Evolutionary conservation across 2,113 vertebrate genomes (phyloP).

Genomic region (Manacus vitellinus): DNA sequence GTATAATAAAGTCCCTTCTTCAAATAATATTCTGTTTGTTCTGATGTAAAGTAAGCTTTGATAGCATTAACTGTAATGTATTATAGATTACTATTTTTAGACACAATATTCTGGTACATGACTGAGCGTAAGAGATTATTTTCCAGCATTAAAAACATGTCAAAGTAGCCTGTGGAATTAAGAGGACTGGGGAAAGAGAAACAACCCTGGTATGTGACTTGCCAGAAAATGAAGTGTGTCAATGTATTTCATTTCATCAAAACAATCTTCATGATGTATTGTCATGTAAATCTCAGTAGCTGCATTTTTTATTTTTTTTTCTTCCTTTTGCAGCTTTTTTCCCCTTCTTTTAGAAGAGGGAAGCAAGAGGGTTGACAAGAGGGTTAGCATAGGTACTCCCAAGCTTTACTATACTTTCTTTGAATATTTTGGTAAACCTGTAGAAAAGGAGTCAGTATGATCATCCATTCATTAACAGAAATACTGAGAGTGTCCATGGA

Average conservation of each 20-base stretch:
- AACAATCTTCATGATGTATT: not conserved
- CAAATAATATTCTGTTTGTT: not conserved
- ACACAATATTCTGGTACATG: not conserved
- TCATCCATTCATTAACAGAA: not conserved
- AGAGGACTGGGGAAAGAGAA: not conserved
- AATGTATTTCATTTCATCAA: not conserved
- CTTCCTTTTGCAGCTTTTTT: not conserved
- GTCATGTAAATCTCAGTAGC: not conserved
- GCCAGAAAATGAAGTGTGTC: not conserved
- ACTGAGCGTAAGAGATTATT: slow-evolving; percentile 27
- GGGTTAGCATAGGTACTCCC: not conserved
- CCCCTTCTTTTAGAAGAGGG: not conserved
- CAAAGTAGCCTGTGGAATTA: not conserved
- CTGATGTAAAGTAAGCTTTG: not conserved
- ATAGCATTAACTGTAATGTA: slow-evolving; percentile 6
- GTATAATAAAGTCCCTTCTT: not conserved
- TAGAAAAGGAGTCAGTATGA: not conserved
- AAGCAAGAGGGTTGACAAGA: not conserved
- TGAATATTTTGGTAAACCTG: not conserved
- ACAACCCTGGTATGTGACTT: not conserved
- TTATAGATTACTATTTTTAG: slow-evolving; percentile 25
- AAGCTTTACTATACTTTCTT: not conserved
- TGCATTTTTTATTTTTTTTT: not conserved
- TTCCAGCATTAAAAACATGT: not conserved
- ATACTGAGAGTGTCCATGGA: not conserved